A percentile compares a stretch with the other conserved stretches of the same genome.
Evolutionary conservation across 2,888 invertebrate species (phyloP).

Genomic region (Pherbina coryleti): DNA sequence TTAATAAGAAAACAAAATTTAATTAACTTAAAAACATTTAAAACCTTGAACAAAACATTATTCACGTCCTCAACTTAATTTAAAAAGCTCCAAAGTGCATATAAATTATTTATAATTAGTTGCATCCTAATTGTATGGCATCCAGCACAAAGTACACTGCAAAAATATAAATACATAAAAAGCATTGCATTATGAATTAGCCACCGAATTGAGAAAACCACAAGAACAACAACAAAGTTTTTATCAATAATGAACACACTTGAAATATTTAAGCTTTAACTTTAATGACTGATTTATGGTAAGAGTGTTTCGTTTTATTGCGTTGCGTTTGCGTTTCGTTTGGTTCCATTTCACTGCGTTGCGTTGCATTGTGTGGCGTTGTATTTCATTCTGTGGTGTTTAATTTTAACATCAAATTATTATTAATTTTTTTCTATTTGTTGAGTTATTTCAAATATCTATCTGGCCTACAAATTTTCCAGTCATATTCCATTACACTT

Average conservation of each 20-base stretch:
- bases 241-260: conserved; percentile 11
- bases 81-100: neutral
- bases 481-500: no score
- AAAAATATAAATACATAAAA: neutral
- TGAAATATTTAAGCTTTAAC: conserved; percentile 5
- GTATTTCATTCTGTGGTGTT: neutral
- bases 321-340: neutral
- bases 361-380: conserved; percentile 2
- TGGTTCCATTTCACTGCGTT: neutral
- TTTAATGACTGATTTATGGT: conserved; percentile 13
- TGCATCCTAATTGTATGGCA: conserved; percentile 11
- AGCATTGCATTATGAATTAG: neutral
- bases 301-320: conserved; percentile 12
- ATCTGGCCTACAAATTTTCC: no score
- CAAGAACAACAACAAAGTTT: conserved; percentile 13
- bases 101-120: neutral
- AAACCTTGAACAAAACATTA: neutral
- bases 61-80: conserved; percentile 32
- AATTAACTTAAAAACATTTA: neutral
- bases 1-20: neutral
- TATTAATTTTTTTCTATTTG: neutral
- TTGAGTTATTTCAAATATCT: neutral
- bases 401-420: neutral
- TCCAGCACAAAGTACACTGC: conserved; percentile 31
- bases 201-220: neutral